Evolutionary conservation across 1,140 invertebrate species (phyloP), one percentile per base, ranked within the genome.

Genomic region (Matsumurasca onukii): DNA sequence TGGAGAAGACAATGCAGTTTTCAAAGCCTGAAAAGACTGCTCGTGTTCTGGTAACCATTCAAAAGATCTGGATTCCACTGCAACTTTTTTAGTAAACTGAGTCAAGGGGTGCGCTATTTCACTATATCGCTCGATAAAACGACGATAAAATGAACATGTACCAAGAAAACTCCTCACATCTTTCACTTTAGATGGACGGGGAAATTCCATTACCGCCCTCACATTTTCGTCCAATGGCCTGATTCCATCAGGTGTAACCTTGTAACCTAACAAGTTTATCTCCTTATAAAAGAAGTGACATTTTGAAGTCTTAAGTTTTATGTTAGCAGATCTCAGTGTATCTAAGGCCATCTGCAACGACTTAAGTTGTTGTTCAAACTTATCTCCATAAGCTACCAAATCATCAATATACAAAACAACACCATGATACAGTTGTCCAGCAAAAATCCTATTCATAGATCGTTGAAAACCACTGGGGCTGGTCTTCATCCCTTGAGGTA

Each of bases 391-490:
- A 17, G 9, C 17, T 45, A 45, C 34, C 17, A 45, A 45, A 45
- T 45, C 34, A 17, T 45, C 34, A 12, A 45, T 9, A 45, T 45
- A 45, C 34, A 45, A 45, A 45, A 45, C 34, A 45, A 45, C 34
- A 45, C 34, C 34, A 45, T 45, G 34, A 17, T 45, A 45, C 17
- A 45, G 34, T 45, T 12, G 17, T 12, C 34, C 34, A 12, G 34
- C 34, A 45, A 45, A 45, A 45, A 45, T 17, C 9, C 9, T 17
- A 45, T 45, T 45, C 34, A 51, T 51, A 45, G 34, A 5, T 24
- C 31, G 45, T 66, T 66, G 22, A 66, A 51, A 49, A 24, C 29
- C 49, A 48, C 39, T 24, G 31, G 64, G 34, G 17, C 34, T 45
- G 34, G 34, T 45, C 17, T 45, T 45, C 34, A 45, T 45, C 9